phyloP scores from a whole-genome alignment of 1,140 invertebrate genomes.

The Plectus sambesii region DNA sequence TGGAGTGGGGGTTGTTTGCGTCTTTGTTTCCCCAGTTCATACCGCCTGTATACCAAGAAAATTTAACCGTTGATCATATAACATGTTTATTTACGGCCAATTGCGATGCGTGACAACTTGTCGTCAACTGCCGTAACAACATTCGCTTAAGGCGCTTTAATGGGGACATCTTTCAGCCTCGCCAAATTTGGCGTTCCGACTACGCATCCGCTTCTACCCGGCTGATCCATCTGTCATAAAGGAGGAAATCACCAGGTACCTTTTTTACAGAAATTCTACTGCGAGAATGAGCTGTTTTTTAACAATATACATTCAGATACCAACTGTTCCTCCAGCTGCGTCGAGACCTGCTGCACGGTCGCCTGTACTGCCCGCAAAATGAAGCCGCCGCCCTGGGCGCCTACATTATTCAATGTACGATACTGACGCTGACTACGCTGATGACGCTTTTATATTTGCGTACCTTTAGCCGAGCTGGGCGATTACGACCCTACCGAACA shows the following conservation, averaged over 20 bases:
- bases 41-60: too few relatives aligned
- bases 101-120: too few relatives aligned
- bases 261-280: constrained; percentile 8
- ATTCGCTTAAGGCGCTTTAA: too few relatives aligned
- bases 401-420: constrained; percentile 78
- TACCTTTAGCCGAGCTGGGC: constrained; percentile 70
- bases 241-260: constrained; percentile 65
- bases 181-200: constrained; percentile 72
- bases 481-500: constrained; percentile 78
- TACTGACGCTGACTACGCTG: neutral
- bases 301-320: constrained; percentile 60
- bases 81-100: too few relatives aligned
- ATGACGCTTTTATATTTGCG: neutral
- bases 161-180: too few relatives aligned
- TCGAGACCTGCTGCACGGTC: constrained; percentile 80
- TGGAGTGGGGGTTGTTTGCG: too few relatives aligned
- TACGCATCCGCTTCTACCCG: constrained; percentile 86
- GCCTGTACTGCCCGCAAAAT: constrained; percentile 72
- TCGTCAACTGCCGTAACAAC: too few relatives aligned
- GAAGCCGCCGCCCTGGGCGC: constrained; percentile 79
- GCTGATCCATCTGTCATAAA: constrained; percentile 70
- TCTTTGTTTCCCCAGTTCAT: too few relatives aligned
- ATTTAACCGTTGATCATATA: too few relatives aligned
- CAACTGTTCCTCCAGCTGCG: constrained; percentile 85
- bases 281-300: neutral